Percentiles rank a stretch among this genome's conserved stretches.
These are phyloP conservation scores for Muricea muricata DNA, from an alignment of 92 coral and sea anemone species.

Conservation along the genomic window DNA sequence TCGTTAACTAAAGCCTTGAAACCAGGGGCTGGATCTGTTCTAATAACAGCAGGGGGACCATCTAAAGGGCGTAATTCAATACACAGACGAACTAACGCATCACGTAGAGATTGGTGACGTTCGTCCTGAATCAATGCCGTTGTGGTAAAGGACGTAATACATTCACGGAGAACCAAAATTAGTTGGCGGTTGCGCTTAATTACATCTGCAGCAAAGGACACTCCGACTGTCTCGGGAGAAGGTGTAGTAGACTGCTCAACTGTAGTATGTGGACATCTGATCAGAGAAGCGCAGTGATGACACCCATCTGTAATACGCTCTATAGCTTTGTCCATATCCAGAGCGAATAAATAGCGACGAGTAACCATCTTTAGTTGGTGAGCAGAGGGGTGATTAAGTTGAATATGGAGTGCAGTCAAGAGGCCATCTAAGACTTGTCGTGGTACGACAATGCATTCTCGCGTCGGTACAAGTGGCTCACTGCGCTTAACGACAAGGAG, in stretches of 20 bases:
- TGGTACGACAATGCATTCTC: conserved; percentile 19
- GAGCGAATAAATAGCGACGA: neutral
- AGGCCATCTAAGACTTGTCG: conserved; percentile 29
- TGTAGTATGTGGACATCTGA: neutral
- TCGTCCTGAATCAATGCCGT: conserved; percentile 26
- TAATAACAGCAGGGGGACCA: conserved; percentile 16
- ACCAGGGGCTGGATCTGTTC: conserved; percentile 51
- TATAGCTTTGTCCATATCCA: conserved; percentile 2
- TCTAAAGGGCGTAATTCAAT: conserved; percentile 2
- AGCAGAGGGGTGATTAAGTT: conserved; percentile 3
- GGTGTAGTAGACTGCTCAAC: conserved; percentile 40
- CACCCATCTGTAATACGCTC: neutral
- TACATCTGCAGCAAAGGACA: conserved; percentile 44
- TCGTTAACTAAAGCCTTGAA: conserved; percentile 30
- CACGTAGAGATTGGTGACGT: conserved; percentile 35
- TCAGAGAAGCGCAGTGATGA: conserved; percentile 18
- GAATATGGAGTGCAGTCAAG: conserved; percentile 19
- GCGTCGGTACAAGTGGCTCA: conserved; percentile 4
- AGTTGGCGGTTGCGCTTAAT: conserved; percentile 31
- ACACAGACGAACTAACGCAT: conserved; percentile 6
- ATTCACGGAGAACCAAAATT: conserved; percentile 29
- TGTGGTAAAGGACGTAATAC: conserved; percentile 31
- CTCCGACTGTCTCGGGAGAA: conserved; percentile 28
- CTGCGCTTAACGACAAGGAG: conserved; percentile 25
- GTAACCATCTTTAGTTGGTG: conserved; percentile 28